Evolutionary conservation across 2,113 vertebrate species (phyloP).

Genomic region (Ceratotherium simum): DNA sequence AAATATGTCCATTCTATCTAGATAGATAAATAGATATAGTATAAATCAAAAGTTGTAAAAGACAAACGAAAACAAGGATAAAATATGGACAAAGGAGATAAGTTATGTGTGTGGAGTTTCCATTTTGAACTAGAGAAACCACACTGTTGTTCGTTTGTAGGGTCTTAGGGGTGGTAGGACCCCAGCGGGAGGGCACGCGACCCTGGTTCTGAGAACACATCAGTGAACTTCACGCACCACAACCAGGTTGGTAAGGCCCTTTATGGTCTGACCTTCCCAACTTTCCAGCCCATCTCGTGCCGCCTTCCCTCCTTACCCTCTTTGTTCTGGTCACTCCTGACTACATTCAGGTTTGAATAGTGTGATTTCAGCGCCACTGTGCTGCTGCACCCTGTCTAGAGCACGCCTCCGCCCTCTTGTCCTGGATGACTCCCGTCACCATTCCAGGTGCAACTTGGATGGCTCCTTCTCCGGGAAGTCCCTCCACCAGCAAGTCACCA

Average conservation of each 20-base stretch:
- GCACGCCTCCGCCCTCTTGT: background rate
- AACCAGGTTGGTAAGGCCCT: background rate
- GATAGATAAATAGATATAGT: background rate
- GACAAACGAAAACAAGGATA: background rate
- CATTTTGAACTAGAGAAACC: background rate
- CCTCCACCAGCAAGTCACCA: background rate
- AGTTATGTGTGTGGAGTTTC: background rate
- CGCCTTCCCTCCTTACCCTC: background rate
- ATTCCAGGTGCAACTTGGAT: background rate
- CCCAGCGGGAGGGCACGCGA: accelerated
- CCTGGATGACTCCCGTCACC: background rate
- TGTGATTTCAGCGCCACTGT: too few species aligned
- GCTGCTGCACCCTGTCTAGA: background rate
- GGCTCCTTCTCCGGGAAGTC: background rate
- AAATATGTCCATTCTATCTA: background rate
- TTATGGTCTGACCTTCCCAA: too few species aligned
- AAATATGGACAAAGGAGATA: background rate
- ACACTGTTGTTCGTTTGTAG: background rate
- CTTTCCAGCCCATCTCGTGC: background rate
- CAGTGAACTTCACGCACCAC: background rate
- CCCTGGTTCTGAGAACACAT: background rate
- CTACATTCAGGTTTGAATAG: background rate
- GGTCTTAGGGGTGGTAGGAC: background rate
- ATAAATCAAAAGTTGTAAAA: background rate
- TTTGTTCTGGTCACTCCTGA: background rate